Evolutionary conservation across 2,888 invertebrate species (phyloP), one percentile per base, ranked within the genome.

Genomic region (Acanthococcus lagerstroemiae): DNA sequence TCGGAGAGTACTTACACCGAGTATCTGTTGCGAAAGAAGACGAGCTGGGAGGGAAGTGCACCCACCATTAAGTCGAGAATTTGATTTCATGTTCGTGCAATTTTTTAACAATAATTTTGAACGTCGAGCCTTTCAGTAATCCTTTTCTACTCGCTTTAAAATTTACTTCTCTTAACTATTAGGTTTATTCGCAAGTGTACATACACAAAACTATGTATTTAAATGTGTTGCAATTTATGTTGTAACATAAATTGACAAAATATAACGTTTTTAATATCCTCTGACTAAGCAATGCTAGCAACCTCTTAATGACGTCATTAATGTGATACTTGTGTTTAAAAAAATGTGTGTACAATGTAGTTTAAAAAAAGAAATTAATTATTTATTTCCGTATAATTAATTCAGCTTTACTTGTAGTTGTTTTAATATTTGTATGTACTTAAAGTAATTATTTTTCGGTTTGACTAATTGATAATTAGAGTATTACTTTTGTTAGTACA

Each of bases 251-350:
- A n/a, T n/a, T n/a, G n/a, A n/a, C n/a, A n/a, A n/a, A n/a, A n/a
- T n/a, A n/a, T 50, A 21, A 21, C n/a, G 2, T 45, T 46, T 46
- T 45, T 58, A 19, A 50, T 50, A 22, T 46, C 17, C 46, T 44
- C 21, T 58, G 24, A 37, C 46, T 48, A 54, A 63, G 63, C 63
- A 63, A 54, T 63, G 63, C 50, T 63, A 63, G 63, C 52, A 63
- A 63, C 30, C 48, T 30, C 50, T 30, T 63, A 63, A 52, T 52
- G 63, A 63, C 63, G 63, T 63, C 54, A 54, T 63, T 54, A 63
- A 63, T 63, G 63, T 63, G 63, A 63, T 63, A 63, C 50, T 63
- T 63, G 63, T 63, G 52, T 63, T 63, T 22, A 24, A 52, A 63
- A 52, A 52, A 63, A 63, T 37, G 54, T 52, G 37, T 63, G 54